Conservation (phyloP, 2,888 invertebrate species). For the Schizotus pectinicornis region DNA sequence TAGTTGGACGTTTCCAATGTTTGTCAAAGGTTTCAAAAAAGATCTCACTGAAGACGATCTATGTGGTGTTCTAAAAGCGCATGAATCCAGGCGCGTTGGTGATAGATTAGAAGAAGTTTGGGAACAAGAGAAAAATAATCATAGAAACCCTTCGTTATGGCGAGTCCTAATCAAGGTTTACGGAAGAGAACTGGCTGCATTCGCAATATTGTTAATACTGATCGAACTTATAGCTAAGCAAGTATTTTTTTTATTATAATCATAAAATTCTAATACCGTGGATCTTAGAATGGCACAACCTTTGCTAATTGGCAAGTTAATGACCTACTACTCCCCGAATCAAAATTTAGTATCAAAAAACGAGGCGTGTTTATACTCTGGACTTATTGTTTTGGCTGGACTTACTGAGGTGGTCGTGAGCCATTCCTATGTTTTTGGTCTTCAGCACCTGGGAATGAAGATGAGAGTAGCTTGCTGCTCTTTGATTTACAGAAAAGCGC, state of each 20-base stretch:
- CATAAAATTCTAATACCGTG: background rate
- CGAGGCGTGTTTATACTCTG: slow-evolving; percentile 79
- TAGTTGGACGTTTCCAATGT: slow-evolving; percentile 62
- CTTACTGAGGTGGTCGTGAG: slow-evolving; percentile 69
- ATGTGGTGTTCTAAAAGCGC: slow-evolving; percentile 58
- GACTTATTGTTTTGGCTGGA: slow-evolving; percentile 74
- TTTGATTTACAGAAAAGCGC: slow-evolving; percentile 77
- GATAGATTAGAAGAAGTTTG: slow-evolving; percentile 55
- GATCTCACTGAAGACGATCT: slow-evolving; percentile 62
- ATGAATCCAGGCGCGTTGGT: slow-evolving; percentile 58
- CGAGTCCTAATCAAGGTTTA: slow-evolving; percentile 47
- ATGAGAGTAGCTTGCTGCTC: slow-evolving; percentile 82
- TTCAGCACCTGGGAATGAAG: slow-evolving; percentile 83
- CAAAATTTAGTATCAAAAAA: slow-evolving; percentile 53
- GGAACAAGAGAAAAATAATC: slow-evolving; percentile 44
- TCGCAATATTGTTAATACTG: slow-evolving; percentile 41
- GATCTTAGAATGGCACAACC: slow-evolving; percentile 42
- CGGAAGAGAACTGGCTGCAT: slow-evolving; percentile 42
- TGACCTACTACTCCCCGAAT: slow-evolving; percentile 65
- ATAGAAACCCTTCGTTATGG: slow-evolving; percentile 43
- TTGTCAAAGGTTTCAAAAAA: slow-evolving; percentile 59
- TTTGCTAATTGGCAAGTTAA: slow-evolving; percentile 54
- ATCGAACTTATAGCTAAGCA: slow-evolving; percentile 48
- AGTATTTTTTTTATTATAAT: background rate
- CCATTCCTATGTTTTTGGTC: slow-evolving; percentile 85